Base-by-base conservation (phyloP, 2,113 vertebrate genomes). In the Podarcis raffonei region DNA sequence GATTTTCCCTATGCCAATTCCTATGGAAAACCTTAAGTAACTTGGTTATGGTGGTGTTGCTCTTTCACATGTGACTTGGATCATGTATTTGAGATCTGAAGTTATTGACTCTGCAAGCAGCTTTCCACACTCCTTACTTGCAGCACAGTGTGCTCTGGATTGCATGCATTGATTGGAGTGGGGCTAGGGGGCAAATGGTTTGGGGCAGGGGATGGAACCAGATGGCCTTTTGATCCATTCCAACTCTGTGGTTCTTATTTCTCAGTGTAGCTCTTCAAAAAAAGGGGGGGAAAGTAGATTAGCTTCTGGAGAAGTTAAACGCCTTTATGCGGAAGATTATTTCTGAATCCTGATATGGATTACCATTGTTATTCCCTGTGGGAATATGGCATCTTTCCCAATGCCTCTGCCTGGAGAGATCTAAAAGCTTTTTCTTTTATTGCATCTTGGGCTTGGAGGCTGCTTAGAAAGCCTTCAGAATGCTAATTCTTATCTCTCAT, bases 381-480 rank as follows among this genome's bases (percentile, higher is more conserved):
- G 78, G 89, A 92, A 81, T 82, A 18, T 92, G 92, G 91, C 92
- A 94, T 89, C 93, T 92, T 48, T 96, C 96, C 92, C 92, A 94
- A 77, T 37, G 91, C 80, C 90, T 95, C 90, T 96, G 94, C 92
- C 90, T 95, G 79, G 92, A 94, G 92, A 92, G 94, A 95, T 94
- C 94, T 96, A 94, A 96, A 94, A 96, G 94, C 94, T 94, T 94
- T 88, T 93, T 89, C 88, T 95, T 94, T 93, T 93, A 95, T 94
- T 95, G 92, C 93, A 91, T 94, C 90, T 94, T 91, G 93, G 82
- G 90, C 87, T 91, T 94, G 90, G 94, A 95, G 85, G 32, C 87
- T 94, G 77, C 81, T 93, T 94, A 93, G 94, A 95, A 93, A 96
- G 90, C 82, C 75, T 91, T 94, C 92, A 85, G 92, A 93, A 94